Conservation (phyloP, 2,113 vertebrate species). For the Eulacestoma nigropectus region DNA sequence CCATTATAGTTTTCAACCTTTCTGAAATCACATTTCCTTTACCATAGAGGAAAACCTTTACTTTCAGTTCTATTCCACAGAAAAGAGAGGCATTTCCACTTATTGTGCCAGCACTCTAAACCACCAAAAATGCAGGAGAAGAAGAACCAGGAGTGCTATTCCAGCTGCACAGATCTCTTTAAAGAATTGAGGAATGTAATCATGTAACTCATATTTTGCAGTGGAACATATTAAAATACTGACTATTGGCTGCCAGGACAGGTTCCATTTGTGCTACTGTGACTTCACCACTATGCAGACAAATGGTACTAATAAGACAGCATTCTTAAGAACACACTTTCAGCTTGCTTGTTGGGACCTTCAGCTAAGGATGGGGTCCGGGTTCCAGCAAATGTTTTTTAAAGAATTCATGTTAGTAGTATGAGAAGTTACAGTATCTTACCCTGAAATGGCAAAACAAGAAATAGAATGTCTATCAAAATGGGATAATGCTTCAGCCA, state of each 20-base stretch:
- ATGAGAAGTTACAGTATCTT: not conserved
- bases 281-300: not conserved
- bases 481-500: not conserved
- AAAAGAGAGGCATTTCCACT: not conserved
- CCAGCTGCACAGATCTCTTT: not conserved
- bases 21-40: not conserved
- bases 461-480: not conserved
- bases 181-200: not conserved
- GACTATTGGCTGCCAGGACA: not conserved
- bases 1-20: not conserved
- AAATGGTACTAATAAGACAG: not conserved
- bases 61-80: not conserved
- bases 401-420: not conserved
- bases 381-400: not conserved
- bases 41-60: not conserved
- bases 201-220: not conserved
- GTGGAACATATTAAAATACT: not conserved
- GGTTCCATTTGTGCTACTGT: not conserved
- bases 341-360: rapidly evolving
- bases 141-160: not conserved
- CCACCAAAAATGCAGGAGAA: not conserved
- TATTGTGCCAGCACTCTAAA: not conserved
- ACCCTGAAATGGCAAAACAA: rapidly evolving
- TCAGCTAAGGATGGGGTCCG: not conserved
- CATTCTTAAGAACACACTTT: not conserved